phyloP scores from a whole-genome alignment of 2,113 vertebrate species.

The Hippocampus abdominalis region DNA sequence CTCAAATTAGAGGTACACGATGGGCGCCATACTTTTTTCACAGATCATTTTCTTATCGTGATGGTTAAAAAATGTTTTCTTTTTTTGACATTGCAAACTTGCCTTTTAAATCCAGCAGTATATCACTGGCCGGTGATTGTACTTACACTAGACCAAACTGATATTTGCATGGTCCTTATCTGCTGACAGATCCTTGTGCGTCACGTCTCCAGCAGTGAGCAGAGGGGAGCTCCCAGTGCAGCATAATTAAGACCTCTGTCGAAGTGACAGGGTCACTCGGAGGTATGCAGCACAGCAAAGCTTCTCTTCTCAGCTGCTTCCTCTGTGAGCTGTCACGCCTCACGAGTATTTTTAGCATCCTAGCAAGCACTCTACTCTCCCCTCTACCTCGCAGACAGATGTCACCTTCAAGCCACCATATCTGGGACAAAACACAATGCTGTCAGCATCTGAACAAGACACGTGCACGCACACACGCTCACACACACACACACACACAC shows the following conservation, averaged over 20 bases:
- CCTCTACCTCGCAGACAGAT: conserved; percentile 64
- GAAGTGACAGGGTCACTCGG: conserved; percentile 72
- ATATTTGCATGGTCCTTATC: conserved; percentile 40
- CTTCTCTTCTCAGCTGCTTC: conserved; percentile 75
- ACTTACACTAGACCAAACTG: conserved; percentile 7
- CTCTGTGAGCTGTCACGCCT: conserved; percentile 66
- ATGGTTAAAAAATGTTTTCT: neutral
- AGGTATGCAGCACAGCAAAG: conserved; percentile 69
- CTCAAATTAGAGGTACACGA: too few species aligned
- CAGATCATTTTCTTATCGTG: too few species aligned
- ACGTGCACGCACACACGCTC: conserved; percentile 11
- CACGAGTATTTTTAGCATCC: conserved; percentile 69
- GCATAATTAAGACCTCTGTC: conserved; percentile 77
- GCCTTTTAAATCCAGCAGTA: neutral
- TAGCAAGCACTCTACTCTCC: conserved; percentile 41
- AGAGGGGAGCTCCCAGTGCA: conserved; percentile 64
- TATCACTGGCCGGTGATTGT: neutral
- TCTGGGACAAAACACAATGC: conserved; percentile 62
- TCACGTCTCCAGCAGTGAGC: conserved; percentile 51
- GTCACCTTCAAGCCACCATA: conserved; percentile 73
- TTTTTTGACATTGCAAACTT: neutral
- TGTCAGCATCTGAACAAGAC: conserved; percentile 63
- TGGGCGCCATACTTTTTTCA: too few species aligned
- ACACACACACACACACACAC: neutral
- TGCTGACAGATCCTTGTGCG: conserved; percentile 43